phyloP scores from a whole-genome alignment of 2,113 vertebrate genomes.

The Leucoraja erinaceus region DNA sequence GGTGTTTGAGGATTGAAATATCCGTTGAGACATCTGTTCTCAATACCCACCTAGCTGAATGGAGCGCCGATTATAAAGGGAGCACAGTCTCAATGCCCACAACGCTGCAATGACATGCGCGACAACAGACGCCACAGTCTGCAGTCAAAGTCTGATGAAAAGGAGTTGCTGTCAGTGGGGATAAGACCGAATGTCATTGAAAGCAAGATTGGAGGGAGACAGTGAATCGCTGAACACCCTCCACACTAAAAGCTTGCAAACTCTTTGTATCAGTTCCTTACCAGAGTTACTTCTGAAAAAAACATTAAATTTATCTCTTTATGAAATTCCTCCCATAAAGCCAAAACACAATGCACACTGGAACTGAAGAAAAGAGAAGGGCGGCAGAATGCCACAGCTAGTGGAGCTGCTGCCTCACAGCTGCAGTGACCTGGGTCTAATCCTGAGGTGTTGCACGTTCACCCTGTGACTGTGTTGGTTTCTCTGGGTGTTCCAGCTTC shows the following conservation, averaged over 20 bases:
- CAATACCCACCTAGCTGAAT: conserved; percentile 10
- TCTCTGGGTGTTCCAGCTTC: too few species aligned
- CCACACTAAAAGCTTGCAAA: neutral
- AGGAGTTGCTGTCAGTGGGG: neutral
- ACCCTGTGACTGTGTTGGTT: too few species aligned
- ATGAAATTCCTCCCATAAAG: neutral
- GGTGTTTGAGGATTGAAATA: neutral
- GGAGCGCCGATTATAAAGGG: neutral
- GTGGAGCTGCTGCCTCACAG: too few species aligned
- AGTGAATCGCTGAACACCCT: neutral
- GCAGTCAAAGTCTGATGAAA: conserved; percentile 17
- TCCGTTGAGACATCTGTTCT: conserved; percentile 13
- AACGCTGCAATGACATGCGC: neutral
- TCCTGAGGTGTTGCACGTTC: too few species aligned
- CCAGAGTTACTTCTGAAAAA: neutral
- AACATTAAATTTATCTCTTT: neutral
- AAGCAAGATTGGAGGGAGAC: neutral
- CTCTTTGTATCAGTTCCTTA: neutral
- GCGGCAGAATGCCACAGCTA: too few species aligned
- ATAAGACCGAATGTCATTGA: conserved; percentile 3
- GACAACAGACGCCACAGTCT: neutral
- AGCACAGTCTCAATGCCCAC: neutral
- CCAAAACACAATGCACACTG: neutral
- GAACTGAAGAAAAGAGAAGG: too few species aligned
- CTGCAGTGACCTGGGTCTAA: too few species aligned